Conservation (phyloP, 2,888 invertebrate genomes). For the Drosophila antonietae region DNA sequence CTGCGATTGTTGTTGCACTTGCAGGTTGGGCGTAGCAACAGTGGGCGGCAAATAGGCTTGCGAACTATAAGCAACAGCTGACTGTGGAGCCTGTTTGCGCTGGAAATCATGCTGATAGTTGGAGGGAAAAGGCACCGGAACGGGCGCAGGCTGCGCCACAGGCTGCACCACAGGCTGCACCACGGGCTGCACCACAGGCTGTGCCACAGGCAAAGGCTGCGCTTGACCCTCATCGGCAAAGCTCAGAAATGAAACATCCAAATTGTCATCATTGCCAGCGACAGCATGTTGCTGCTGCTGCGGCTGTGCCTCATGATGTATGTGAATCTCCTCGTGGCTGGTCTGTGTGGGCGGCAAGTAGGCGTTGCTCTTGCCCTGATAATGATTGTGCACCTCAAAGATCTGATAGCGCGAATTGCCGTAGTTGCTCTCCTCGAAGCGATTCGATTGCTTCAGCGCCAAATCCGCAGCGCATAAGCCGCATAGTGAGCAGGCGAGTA, state of each 20-base stretch:
- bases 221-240: slow-evolving; percentile 46
- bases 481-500: slow-evolving; percentile 58
- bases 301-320: slow-evolving; percentile 48
- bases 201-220: background rate
- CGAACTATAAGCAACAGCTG: slow-evolving; percentile 26
- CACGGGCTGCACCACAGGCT: background rate
- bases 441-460: slow-evolving; percentile 55
- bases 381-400: slow-evolving; percentile 78
- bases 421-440: slow-evolving; percentile 70
- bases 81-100: slow-evolving; percentile 32
- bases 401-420: slow-evolving; percentile 73
- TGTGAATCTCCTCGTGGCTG: slow-evolving; percentile 57
- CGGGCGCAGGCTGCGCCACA: slow-evolving; percentile 19
- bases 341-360: slow-evolving; percentile 55
- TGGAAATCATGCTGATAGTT: slow-evolving; percentile 70
- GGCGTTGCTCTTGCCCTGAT: slow-evolving; percentile 42
- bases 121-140: slow-evolving; percentile 72
- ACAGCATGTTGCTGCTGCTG: slow-evolving; percentile 21
- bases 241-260: slow-evolving; percentile 69
- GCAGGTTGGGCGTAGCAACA: slow-evolving; percentile 27
- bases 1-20: slow-evolving; percentile 22
- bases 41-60: slow-evolving; percentile 62
- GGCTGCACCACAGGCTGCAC: slow-evolving; percentile 6
- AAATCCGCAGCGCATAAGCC: slow-evolving; percentile 65
- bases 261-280: slow-evolving; percentile 58